Conservation (phyloP, 2,888 invertebrate species). For the Ditylenchus weischeri region DNA sequence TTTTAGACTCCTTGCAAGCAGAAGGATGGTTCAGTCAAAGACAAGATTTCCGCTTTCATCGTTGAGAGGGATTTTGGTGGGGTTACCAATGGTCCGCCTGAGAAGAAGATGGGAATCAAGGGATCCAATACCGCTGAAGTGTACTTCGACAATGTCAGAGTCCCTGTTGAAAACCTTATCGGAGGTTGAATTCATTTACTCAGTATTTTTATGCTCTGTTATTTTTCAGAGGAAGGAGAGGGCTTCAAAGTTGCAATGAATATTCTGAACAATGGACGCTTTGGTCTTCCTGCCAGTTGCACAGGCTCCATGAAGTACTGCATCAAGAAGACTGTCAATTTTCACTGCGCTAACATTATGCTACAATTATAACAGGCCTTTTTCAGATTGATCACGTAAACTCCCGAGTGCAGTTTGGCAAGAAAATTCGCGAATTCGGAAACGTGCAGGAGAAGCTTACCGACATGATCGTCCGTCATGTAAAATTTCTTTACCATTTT, state of each 20-base stretch:
- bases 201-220: neutral
- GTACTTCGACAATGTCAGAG: conserved; percentile 83
- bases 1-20: conserved; percentile 57
- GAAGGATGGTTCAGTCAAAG: conserved; percentile 53
- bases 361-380: neutral
- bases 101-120: conserved; percentile 99
- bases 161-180: conserved; percentile 83
- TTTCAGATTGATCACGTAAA: conserved; percentile 76
- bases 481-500: too few species aligned
- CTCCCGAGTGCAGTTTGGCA: conserved; percentile 84
- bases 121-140: conserved; percentile 87
- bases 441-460: conserved; percentile 85
- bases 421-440: conserved; percentile 64
- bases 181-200: conserved; percentile 63
- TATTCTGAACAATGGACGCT: conserved; percentile 90
- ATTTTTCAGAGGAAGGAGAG: conserved; percentile 71
- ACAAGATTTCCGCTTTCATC: conserved; percentile 82
- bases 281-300: conserved; percentile 65
- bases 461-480: conserved; percentile 68
- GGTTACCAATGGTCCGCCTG: too few species aligned
- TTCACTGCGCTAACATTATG: neutral
- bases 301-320: conserved; percentile 86
- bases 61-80: conserved; percentile 92
- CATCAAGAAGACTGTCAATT: conserved; percentile 73
- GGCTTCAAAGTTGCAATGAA: conserved; percentile 94